Evolutionary conservation across 1,140 invertebrate genomes (phyloP), one percentile per base, ranked within the genome.

Genomic region (Pissodes strobi): DNA sequence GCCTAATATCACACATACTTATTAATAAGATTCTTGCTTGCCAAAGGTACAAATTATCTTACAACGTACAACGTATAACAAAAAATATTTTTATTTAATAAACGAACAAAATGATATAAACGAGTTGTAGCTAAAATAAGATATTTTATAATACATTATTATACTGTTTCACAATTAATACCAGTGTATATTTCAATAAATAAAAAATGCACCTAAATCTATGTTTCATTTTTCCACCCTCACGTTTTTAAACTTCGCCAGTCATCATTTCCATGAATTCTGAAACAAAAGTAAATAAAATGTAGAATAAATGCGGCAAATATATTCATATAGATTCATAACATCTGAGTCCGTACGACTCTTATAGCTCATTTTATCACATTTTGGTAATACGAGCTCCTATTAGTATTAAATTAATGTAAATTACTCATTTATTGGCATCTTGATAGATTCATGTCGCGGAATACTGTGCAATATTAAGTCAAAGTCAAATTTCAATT

Each of bases 261-360:
- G 92, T 94, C 92, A 95, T 95, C 92, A 95, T 94, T 79, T 94
- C 92, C 92, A 95, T 94, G 82, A 95, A 94, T 85, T 94, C 92
- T 94, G 85, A 62, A 91, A 91, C 25, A 34, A 21, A 17, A 19
- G 21, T 1, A 56, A 21, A 18, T 39, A 38, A 37, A 9, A 41
- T 41, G 4, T 41, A 9, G 13, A 9, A 6, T 6, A 41, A 8
- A 34, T 34, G 5, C 13, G 38, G 17, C 10, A 13, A 15, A 41
- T 41, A 41, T 41, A 8, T 41, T n/a, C n/a, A n/a, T n/a, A n/a
- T n/a, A n/a, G n/a, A n/a, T n/a, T n/a, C n/a, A n/a, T n/a, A n/a
- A n/a, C n/a, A n/a, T n/a, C n/a, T n/a, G n/a, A n/a, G n/a, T n/a
- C n/a, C n/a, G n/a, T n/a, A n/a, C n/a, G n/a, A n/a, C n/a, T n/a